Percentiles rank a stretch among this genome's conserved stretches.
These are phyloP conservation scores for Nemotelus pantherinus DNA, from an alignment of 2,888 invertebrate genomes.

Conservation along the genomic window DNA sequence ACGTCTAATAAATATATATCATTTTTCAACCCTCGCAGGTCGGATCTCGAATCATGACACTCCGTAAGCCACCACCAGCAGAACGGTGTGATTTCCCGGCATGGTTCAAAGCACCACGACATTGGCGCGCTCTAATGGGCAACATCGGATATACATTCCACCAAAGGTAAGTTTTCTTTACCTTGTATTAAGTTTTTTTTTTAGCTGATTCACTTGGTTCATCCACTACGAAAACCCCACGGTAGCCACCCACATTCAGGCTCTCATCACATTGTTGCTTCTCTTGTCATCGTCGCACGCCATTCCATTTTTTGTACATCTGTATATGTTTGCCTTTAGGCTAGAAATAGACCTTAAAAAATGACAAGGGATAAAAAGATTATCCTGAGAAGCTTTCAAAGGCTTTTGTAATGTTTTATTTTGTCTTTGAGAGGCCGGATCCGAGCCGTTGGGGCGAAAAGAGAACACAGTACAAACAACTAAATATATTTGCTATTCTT, in stretches of 20 bases:
- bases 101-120: conserved; percentile 85
- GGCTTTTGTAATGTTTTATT: conserved; percentile 34
- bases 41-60: conserved; percentile 65
- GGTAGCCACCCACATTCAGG: no score
- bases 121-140: conserved; percentile 91
- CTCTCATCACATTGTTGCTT: not conserved
- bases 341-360: conserved; percentile 42
- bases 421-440: not conserved
- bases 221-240: no score
- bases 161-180: conserved; percentile 67
- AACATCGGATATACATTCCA: conserved; percentile 87
- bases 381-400: conserved; percentile 42
- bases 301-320: conserved; percentile 33
- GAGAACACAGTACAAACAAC: not conserved
- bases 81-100: conserved; percentile 82
- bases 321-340: conserved; percentile 32
- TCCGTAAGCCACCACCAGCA: conserved; percentile 63
- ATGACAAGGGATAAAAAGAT: conserved; percentile 45
- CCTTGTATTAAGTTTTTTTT: not conserved
- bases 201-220: no score
- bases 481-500: conserved; percentile 35
- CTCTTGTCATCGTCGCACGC: not conserved
- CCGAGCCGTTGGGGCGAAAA: not conserved
- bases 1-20: no score
- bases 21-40: conserved; percentile 56